Base-by-base conservation (phyloP, 1,140 invertebrate species). In the Apis florea region DNA sequence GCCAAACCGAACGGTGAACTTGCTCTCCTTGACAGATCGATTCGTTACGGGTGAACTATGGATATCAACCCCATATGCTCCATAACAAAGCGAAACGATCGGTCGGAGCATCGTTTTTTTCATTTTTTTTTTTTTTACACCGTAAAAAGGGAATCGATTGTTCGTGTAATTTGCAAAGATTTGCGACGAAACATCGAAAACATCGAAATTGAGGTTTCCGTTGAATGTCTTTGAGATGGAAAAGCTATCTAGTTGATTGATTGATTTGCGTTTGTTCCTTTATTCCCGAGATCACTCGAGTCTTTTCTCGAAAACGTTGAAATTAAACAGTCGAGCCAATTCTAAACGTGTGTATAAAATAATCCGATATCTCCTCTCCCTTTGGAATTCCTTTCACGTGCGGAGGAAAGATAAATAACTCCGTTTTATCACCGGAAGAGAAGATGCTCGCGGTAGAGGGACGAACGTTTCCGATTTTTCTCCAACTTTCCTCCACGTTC, bases 11-110 rank as follows among this genome's bases (percentile, higher is more conserved):
- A 56, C 79, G 66, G 66, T 63, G 82, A 87, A 86, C 79, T 86
- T 84, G 87, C 82, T 74, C 71, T 67, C 85, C 85, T 86, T 86
- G 79, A 89, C 89, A 71, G 83, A 91, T 91, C 89, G 87, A 91
- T 92, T 91, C 76, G 87, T 82, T 80, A 86, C 85, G 89, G 31
- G 64, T 69, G 19, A 68, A 69, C 21, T 53, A 53, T 13, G 63
- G 53, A 72, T 80, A 76, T 86, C 58, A 72, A 75, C 21, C 31
- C 82, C 85, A 64, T 84, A 86, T 86, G 86, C 73, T 75, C 21
- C n/a, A 40, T 69, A 67, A 87, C 58, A 13, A 69, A 77, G 21
- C 15, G 54, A 58, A 66, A 66, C 64, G 19, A 31, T 80, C 49
- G n/a, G 56, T 2, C 40, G 1, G 63, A 58, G 31, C 64, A 76